Conservation (phyloP, 1,140 invertebrate species). For the Conus betulinus region DNA sequence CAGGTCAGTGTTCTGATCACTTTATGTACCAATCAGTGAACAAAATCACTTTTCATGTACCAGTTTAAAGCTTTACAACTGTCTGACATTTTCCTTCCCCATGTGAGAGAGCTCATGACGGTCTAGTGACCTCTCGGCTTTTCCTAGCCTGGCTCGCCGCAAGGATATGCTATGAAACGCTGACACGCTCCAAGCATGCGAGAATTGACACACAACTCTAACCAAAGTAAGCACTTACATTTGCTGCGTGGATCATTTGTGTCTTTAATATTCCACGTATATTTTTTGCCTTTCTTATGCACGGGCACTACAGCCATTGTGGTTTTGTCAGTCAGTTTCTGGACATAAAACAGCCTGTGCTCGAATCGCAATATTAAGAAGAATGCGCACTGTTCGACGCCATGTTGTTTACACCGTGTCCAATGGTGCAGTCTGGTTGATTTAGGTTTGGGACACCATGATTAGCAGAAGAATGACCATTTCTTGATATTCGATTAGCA, state of each 20-base stretch:
- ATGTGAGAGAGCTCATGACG: too few species aligned
- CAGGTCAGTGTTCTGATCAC: too few species aligned
- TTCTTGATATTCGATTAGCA: too few species aligned
- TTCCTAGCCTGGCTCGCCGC: too few species aligned
- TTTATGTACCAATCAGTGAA: too few species aligned
- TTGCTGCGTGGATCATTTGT: slow-evolving; percentile 38
- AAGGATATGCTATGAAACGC: too few species aligned
- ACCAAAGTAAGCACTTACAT: slow-evolving; percentile 31
- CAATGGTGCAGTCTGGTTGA: slow-evolving; percentile 26
- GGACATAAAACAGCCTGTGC: background rate
- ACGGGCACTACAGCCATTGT: slow-evolving; percentile 20
- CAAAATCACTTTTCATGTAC: too few species aligned
- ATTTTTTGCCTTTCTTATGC: slow-evolving; percentile 29
- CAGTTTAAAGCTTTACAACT: too few species aligned
- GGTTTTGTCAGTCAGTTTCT: background rate
- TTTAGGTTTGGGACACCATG: slow-evolving; percentile 1
- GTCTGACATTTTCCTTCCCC: too few species aligned
- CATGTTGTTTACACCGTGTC: slow-evolving; percentile 30
- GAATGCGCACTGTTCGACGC: background rate
- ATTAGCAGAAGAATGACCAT: background rate
- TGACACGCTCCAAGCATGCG: too few species aligned
- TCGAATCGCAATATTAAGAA: background rate
- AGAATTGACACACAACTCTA: too few species aligned
- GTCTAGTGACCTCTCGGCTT: too few species aligned
- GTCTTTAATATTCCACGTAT: slow-evolving; percentile 40